phyloP scores from a whole-genome alignment of 1,140 invertebrate species.

The Marisa cornuarietis region DNA sequence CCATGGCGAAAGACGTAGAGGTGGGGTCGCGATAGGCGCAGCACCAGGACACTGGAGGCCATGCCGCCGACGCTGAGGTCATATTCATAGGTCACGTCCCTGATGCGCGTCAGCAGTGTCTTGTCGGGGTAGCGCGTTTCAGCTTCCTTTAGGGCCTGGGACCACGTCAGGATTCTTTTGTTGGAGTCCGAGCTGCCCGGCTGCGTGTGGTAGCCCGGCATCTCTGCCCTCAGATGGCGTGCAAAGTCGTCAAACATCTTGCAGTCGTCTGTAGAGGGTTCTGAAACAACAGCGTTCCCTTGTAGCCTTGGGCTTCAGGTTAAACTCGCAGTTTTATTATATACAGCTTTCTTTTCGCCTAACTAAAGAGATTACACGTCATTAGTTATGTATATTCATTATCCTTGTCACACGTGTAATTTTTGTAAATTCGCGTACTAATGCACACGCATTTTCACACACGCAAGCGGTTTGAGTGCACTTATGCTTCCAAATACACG shows the following conservation, averaged over 20 bases:
- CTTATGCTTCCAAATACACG: no score
- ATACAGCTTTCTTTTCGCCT: background rate
- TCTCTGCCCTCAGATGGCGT: background rate
- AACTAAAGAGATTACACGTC: background rate
- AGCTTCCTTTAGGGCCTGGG: conserved; percentile 8
- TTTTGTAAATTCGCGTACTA: background rate
- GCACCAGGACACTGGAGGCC: conserved; percentile 12
- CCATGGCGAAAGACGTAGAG: conserved; percentile 1
- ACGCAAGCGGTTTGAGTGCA: background rate
- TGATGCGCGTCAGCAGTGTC: conserved; percentile 2
- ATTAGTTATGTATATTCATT: background rate
- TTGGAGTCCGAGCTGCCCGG: background rate
- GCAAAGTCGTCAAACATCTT: conserved; percentile 9
- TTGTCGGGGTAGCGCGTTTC: conserved; percentile 6
- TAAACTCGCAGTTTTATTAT: background rate
- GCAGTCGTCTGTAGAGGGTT: background rate
- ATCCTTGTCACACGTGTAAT: background rate
- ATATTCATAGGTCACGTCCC: conserved; percentile 5
- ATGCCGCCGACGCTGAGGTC: conserved; percentile 1
- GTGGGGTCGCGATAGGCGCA: conserved; percentile 1
- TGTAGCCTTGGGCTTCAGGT: background rate
- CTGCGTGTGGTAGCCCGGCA: background rate
- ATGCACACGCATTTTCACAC: background rate
- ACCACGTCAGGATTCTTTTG: background rate
- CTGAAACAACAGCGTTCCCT: background rate